Percentiles rank a stretch among this genome's conserved stretches.
phyloP scores from a whole-genome alignment of 2,888 invertebrate species.

The Bugulina stolonifera region DNA sequence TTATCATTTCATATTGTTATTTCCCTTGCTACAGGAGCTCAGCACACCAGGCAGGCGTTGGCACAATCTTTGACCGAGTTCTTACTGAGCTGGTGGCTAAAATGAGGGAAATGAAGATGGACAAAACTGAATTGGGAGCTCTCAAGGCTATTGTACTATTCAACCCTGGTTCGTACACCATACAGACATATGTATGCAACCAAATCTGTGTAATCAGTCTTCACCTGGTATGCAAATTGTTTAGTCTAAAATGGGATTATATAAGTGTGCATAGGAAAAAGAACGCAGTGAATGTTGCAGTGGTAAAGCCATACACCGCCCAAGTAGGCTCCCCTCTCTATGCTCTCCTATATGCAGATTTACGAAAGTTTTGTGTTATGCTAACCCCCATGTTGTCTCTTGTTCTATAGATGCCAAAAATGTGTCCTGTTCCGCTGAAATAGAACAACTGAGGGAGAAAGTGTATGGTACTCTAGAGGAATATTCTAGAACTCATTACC shows the following conservation, averaged over 20 bases:
- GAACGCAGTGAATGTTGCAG: no score
- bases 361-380: neutral
- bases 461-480: conserved; percentile 91
- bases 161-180: conserved; percentile 84
- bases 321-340: no score
- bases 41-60: conserved; percentile 72
- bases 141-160: conserved; percentile 88
- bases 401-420: conserved; percentile 79
- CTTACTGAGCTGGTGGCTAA: conserved; percentile 86
- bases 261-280: no score
- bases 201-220: no score
- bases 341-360: neutral
- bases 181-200: no score
- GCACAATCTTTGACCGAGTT: conserved; percentile 62
- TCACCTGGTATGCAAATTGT: no score
- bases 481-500: conserved; percentile 79
- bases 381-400: no score
- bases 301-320: no score
- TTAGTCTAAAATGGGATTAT: no score
- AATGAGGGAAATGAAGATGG: conserved; percentile 92
- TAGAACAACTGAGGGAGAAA: conserved; percentile 74
- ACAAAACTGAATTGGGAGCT: conserved; percentile 84
- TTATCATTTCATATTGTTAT: no score
- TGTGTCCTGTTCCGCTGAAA: conserved; percentile 63
- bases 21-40: conserved; percentile 58